phyloP scores from a whole-genome alignment of 2,888 invertebrate genomes.

The Meiosimyza platycephala region DNA sequence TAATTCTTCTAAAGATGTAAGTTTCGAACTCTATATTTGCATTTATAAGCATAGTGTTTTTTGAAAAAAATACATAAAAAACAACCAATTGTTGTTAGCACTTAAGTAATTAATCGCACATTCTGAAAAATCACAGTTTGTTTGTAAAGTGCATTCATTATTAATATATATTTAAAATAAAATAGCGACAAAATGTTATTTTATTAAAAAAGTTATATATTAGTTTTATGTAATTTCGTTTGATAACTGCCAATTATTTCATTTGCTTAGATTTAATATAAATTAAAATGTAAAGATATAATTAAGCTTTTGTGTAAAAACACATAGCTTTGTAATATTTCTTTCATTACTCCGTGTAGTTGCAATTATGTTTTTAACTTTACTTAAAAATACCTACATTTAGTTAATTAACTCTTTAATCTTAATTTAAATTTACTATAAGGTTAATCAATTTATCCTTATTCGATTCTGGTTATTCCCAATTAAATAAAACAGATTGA shows the following conservation, averaged over 20 bases:
- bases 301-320: not conserved
- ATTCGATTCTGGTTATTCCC: not conserved
- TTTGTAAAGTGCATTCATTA: constrained; percentile 5
- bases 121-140: constrained; percentile 30
- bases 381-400: not conserved
- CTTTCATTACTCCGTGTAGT: not conserved
- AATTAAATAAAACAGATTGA: not conserved
- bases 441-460: not conserved
- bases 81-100: too few relatives aligned
- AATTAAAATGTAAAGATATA: constrained; percentile 26
- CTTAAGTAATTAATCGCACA: constrained; percentile 15
- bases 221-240: not conserved
- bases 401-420: not conserved
- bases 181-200: not conserved
- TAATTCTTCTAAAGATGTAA: too few relatives aligned
- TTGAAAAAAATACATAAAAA: too few relatives aligned
- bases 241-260: constrained; percentile 15
- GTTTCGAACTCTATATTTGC: too few relatives aligned
- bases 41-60: too few relatives aligned
- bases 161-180: not conserved
- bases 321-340: not conserved
- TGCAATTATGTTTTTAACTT: not conserved
- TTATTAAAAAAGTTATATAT: not conserved
- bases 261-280: constrained; percentile 27
- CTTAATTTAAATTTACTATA: not conserved